These are phyloP conservation scores for Scophthalmus maximus DNA, from an alignment of 2,113 vertebrate genomes.

Conservation along the genomic window DNA sequence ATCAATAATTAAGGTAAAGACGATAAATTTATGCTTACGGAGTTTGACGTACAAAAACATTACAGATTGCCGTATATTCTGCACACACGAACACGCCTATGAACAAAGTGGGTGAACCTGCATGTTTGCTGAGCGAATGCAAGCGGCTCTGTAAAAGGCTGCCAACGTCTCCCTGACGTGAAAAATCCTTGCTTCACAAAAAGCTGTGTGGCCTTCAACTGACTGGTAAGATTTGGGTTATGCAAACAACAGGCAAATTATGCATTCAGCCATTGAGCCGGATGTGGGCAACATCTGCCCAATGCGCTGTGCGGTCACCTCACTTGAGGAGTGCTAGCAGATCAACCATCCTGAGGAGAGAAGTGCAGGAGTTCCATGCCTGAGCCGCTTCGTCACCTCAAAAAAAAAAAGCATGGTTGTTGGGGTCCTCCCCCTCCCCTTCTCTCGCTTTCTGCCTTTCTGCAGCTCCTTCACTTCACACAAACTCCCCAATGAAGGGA, in stretches of 20 bases:
- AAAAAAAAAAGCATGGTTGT: slow-evolving; percentile 43
- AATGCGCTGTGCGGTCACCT: slow-evolving; percentile 6
- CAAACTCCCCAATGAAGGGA: slow-evolving; percentile 56
- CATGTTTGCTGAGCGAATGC: slow-evolving; percentile 14
- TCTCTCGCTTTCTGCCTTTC: slow-evolving; percentile 2
- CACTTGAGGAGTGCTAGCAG: not conserved
- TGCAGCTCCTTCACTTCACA: slow-evolving; percentile 60
- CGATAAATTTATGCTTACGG: slow-evolving; percentile 19
- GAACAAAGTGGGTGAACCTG: slow-evolving; percentile 13
- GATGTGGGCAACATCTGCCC: slow-evolving; percentile 49
- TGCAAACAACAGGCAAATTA: slow-evolving; percentile 58
- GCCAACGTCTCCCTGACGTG: not conserved
- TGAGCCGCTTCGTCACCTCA: slow-evolving; percentile 33
- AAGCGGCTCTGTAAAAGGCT: not conserved
- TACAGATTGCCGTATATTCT: not conserved
- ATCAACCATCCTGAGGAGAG: slow-evolving; percentile 33
- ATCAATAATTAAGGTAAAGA: slow-evolving; percentile 66
- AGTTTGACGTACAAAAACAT: slow-evolving; percentile 25
- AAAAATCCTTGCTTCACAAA: slow-evolving; percentile 28
- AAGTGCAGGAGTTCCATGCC: slow-evolving; percentile 18
- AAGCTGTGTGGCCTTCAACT: slow-evolving; percentile 31
- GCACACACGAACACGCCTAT: not conserved
- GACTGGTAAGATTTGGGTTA: slow-evolving; percentile 38
- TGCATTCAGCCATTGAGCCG: slow-evolving; percentile 43
- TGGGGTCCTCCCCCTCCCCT: not conserved